Conservation (phyloP, 2,888 invertebrate species). For the Cryptus viduatorius region DNA sequence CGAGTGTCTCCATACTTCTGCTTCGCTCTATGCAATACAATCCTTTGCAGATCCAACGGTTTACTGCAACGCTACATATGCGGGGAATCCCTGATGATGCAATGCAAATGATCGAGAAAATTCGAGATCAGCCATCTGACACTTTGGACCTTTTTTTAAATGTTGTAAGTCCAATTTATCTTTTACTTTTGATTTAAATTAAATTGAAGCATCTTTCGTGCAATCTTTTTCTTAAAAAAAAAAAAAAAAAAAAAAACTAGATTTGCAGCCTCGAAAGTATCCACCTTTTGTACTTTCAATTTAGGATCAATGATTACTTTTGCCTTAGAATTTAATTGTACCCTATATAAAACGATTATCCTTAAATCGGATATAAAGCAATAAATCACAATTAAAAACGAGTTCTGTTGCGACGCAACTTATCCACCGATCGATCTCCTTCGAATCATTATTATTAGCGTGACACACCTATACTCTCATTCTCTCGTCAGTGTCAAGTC, state of each 20-base stretch:
- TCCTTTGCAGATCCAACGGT: slow-evolving; percentile 14
- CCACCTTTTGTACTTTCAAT: too few relatives aligned
- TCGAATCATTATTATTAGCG: neutral
- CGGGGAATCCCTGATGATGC: neutral
- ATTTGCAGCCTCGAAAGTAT: too few relatives aligned
- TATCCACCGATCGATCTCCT: neutral
- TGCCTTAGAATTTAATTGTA: neutral
- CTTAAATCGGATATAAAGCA: neutral
- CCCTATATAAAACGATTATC: neutral
- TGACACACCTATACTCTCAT: too few relatives aligned
- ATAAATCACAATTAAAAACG: slow-evolving; percentile 5
- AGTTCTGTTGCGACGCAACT: neutral
- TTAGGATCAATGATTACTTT: too few relatives aligned
- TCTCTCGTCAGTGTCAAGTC: neutral
- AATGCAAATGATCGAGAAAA: neutral
- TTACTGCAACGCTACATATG: neutral
- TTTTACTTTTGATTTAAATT: too few relatives aligned
- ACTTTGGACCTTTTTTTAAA: too few relatives aligned
- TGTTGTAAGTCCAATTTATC: too few relatives aligned
- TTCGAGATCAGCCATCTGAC: too few relatives aligned
- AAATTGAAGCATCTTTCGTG: too few relatives aligned
- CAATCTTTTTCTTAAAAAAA: too few relatives aligned
- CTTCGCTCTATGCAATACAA: slow-evolving; percentile 58
- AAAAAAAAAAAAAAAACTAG: too few relatives aligned
- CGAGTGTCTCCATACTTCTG: slow-evolving; percentile 7